phyloP scores from a whole-genome alignment of 2,888 invertebrate species.

The Alsophila aescularia region DNA sequence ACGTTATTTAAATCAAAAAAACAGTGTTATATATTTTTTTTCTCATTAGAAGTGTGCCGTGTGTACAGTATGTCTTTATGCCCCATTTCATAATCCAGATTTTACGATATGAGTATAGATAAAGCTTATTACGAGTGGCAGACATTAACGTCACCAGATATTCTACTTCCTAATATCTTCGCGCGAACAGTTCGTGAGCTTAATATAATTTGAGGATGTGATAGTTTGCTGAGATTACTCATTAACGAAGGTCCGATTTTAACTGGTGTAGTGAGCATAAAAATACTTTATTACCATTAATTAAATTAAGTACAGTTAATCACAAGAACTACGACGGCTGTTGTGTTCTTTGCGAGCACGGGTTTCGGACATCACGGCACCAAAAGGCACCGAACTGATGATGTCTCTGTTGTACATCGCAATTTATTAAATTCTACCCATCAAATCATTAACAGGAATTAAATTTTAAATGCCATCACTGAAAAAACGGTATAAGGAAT shows the following conservation, averaged over 20 bases:
- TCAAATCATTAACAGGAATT: constrained; percentile 48
- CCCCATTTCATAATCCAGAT: too few species aligned
- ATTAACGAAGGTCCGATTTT: not conserved
- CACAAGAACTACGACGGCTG: constrained; percentile 9
- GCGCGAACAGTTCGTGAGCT: too few species aligned
- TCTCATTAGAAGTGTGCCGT: too few species aligned
- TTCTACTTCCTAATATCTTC: too few species aligned
- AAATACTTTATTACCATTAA: constrained; percentile 20
- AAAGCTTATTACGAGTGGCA: too few species aligned
- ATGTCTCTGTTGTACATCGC: constrained; percentile 26
- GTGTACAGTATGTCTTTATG: too few species aligned
- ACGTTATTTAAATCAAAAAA: too few species aligned
- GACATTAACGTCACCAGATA: too few species aligned
- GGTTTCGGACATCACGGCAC: constrained; percentile 6
- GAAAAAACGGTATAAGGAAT: constrained; percentile 49
- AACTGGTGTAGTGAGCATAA: constrained; percentile 17
- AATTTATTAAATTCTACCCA: constrained; percentile 45
- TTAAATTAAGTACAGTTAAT: constrained; percentile 18
- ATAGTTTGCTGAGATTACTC: too few species aligned
- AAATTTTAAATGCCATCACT: constrained; percentile 48
- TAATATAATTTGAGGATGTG: too few species aligned
- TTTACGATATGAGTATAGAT: too few species aligned
- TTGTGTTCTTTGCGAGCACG: constrained; percentile 16
- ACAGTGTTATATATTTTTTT: too few species aligned
- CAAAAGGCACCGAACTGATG: constrained; percentile 20